Evolutionary conservation across 2,113 vertebrate genomes (phyloP).

Genomic region (Upupa epops): DNA sequence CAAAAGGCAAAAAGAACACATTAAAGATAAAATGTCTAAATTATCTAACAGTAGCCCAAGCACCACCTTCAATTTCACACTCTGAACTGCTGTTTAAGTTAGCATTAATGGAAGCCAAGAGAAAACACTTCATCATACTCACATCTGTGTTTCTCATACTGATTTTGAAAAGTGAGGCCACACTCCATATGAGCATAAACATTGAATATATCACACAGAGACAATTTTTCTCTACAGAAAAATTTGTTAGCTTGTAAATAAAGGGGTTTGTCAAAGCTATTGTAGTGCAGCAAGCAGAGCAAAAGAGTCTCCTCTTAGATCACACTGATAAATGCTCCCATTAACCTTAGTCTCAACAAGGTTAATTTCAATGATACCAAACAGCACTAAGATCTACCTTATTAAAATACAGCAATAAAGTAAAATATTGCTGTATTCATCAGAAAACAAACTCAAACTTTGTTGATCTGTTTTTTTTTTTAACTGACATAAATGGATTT

Average conservation of each 20-base stretch:
- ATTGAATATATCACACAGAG: not conserved
- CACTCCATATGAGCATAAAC: not conserved
- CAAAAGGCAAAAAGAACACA: not conserved
- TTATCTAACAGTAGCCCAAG: not conserved
- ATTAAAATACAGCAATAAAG: not conserved
- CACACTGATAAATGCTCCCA: not conserved
- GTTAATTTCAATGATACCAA: conserved; percentile 4
- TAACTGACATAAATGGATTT: not conserved
- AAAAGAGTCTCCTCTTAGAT: not conserved
- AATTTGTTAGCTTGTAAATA: not conserved
- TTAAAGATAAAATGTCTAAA: not conserved
- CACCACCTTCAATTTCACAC: not conserved
- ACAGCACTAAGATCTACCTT: not conserved
- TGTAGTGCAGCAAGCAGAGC: not conserved
- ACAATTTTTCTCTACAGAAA: not conserved
- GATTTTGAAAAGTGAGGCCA: not conserved
- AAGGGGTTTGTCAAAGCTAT: not conserved
- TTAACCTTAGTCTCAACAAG: conserved; percentile 18
- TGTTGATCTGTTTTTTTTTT: not conserved
- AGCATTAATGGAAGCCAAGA: not conserved
- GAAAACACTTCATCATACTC: not conserved
- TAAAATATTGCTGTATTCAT: not conserved
- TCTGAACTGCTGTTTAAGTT: not conserved
- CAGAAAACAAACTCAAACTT: not conserved
- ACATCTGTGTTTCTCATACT: not conserved